Conservation (phyloP, 1,140 invertebrate species). For the Delia radicum region DNA sequence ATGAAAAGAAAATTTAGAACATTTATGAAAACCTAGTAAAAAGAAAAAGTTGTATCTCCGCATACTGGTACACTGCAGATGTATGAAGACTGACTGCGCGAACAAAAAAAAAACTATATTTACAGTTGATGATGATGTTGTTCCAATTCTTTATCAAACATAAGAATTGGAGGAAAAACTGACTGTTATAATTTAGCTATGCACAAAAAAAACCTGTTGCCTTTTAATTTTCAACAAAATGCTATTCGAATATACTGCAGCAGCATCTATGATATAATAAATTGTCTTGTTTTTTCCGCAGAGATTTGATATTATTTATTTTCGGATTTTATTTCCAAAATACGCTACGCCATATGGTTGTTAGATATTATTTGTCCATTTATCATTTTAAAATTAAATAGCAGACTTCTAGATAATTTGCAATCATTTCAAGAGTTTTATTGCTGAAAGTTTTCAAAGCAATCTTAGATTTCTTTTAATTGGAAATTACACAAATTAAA, state of each 20-base stretch:
- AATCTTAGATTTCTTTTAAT: too few species aligned
- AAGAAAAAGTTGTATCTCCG: slow-evolving; percentile 3
- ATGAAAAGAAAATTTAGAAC: slow-evolving; percentile 22
- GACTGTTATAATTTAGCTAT: slow-evolving; percentile 3
- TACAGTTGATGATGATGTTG: background rate
- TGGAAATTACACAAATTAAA: too few species aligned
- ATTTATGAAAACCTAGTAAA: background rate
- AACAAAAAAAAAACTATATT: background rate
- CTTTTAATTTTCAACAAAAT: background rate
- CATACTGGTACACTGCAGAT: background rate
- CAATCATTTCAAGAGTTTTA: too few species aligned
- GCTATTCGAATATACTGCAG: background rate
- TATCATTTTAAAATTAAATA: too few species aligned
- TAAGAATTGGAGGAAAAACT: background rate
- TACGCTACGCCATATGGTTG: too few species aligned
- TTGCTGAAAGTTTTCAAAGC: too few species aligned
- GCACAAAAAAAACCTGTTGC: background rate
- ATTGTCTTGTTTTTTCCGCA: background rate
- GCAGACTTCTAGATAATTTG: too few species aligned
- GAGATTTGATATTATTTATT: background rate
- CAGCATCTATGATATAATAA: background rate
- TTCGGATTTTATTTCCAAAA: too few species aligned
- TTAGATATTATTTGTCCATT: too few species aligned
- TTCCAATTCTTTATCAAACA: slow-evolving; percentile 6
- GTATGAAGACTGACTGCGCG: background rate